Conservation (phyloP, 1,140 invertebrate genomes). For the Cydia amplana region DNA sequence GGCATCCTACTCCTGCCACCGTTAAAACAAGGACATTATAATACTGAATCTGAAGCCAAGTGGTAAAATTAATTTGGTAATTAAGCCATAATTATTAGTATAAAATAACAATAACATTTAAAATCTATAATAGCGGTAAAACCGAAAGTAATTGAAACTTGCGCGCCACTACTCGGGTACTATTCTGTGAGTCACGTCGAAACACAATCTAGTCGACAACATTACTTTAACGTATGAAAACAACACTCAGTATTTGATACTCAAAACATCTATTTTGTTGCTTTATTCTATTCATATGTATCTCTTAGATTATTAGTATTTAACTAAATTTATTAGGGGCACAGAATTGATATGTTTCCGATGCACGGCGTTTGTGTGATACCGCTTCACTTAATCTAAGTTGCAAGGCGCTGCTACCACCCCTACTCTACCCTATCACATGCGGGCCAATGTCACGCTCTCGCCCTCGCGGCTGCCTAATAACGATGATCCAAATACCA, state of each 20-base stretch:
- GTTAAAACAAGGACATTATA: conserved; percentile 66
- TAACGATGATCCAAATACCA: conserved; percentile 54
- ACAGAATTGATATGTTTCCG: conserved; percentile 82
- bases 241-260: conserved; percentile 77
- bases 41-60: conserved; percentile 76
- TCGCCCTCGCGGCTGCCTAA: conserved; percentile 49
- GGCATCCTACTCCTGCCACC: conserved; percentile 57
- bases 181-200: conserved; percentile 52
- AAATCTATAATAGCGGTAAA: conserved; percentile 56
- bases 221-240: conserved; percentile 67
- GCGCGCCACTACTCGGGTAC: conserved; percentile 71
- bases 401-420: conserved; percentile 78
- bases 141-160: conserved; percentile 56
- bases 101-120: conserved; percentile 69
- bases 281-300: conserved; percentile 78
- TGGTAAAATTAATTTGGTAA: conserved; percentile 73
- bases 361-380: conserved; percentile 80
- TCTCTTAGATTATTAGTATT: conserved; percentile 74
- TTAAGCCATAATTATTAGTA: conserved; percentile 69
- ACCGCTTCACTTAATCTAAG: conserved; percentile 78
- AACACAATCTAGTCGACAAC: conserved; percentile 60
- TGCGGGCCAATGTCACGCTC: conserved; percentile 74
- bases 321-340: conserved; percentile 79
- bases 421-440: conserved; percentile 78
- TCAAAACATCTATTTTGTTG: conserved; percentile 74